phyloP scores from a whole-genome alignment of 2,797 vertebrate species.

The Muraenolepis orangiensis region DNA sequence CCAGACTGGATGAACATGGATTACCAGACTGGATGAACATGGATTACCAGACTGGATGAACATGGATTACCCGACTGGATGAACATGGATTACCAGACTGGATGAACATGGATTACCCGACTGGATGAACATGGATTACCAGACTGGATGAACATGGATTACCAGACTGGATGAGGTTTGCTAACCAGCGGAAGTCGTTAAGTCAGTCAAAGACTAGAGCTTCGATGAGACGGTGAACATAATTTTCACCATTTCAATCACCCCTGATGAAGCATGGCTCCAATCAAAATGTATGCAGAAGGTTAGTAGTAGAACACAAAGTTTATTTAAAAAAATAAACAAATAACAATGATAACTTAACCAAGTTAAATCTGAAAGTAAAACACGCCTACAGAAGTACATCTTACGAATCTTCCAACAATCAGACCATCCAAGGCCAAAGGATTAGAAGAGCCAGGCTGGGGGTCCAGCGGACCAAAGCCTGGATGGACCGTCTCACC shows the following conservation, averaged over 20 bases:
- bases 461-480: neutral
- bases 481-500: neutral
- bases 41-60: no score
- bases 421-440: neutral
- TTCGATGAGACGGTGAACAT: no score
- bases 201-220: no score
- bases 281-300: neutral
- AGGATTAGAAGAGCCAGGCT: neutral
- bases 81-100: no score
- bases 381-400: neutral
- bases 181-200: no score
- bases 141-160: no score
- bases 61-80: no score
- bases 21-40: no score
- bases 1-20: no score
- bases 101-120: no score
- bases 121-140: no score
- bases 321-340: neutral
- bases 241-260: neutral
- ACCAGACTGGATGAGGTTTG: no score
- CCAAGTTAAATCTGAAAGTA: neutral
- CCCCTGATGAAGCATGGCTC: neutral
- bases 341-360: neutral
- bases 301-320: neutral
- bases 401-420: neutral